Percentiles rank a stretch among this genome's conserved stretches.
Conservation (phyloP, 1,140 invertebrate species). For the Drosophila miranda region DNA sequence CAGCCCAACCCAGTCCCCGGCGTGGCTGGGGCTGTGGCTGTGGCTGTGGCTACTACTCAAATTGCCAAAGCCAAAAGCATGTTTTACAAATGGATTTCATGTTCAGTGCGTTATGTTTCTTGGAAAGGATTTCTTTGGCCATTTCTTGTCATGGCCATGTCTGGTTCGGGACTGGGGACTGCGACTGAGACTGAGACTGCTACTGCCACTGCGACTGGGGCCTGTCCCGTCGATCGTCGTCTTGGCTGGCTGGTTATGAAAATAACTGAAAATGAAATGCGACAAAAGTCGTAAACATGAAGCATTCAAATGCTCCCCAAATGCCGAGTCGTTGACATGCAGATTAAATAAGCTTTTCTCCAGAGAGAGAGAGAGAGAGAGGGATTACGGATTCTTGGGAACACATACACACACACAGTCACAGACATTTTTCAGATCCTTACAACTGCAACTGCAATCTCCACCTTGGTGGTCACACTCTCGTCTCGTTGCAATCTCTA, state of each 20-base stretch:
- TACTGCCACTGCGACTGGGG: background rate
- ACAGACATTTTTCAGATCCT: constrained; percentile 34
- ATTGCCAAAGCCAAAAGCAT: constrained; percentile 64
- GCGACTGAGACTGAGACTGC: no score
- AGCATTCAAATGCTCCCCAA: constrained; percentile 69
- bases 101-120: constrained; percentile 76
- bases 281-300: constrained; percentile 61
- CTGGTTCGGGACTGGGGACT: constrained; percentile 27
- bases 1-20: no score
- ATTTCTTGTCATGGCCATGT: constrained; percentile 73
- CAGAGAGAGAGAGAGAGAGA: background rate
- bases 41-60: constrained; percentile 8
- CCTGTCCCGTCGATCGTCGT: constrained; percentile 10
- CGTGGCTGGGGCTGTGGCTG: no score
- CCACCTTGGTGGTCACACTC: constrained; percentile 47
- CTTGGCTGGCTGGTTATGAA: constrained; percentile 39
- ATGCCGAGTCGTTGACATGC: constrained; percentile 50
- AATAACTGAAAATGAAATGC: constrained; percentile 63
- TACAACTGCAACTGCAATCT: no score
- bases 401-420: background rate
- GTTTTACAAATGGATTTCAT: constrained; percentile 79
- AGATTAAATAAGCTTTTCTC: constrained; percentile 27
- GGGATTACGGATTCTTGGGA: constrained; percentile 2
- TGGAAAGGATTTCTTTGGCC: constrained; percentile 72
- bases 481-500: constrained; percentile 8